phyloP scores from a whole-genome alignment of 2,797 vertebrate genomes.

The Leptodactylus fallax region DNA sequence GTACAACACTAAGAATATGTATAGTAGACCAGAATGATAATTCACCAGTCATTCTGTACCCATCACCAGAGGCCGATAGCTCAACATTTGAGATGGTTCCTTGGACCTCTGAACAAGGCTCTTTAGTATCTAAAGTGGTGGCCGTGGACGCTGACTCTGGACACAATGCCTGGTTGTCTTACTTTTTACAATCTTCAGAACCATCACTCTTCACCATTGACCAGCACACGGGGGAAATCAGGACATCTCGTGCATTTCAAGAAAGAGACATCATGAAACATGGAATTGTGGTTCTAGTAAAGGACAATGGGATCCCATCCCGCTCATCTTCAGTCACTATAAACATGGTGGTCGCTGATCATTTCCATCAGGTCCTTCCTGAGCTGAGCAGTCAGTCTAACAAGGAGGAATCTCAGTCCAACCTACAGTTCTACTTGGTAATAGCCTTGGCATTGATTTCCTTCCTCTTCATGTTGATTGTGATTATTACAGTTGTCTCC shows the following conservation, averaged over 20 bases:
- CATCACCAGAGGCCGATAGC: slow-evolving; percentile 76
- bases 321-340: slow-evolving; percentile 78
- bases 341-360: slow-evolving; percentile 67
- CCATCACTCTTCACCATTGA: slow-evolving; percentile 87
- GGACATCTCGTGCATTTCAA: slow-evolving; percentile 62
- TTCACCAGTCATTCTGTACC: slow-evolving; percentile 84
- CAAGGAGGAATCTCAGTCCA: slow-evolving; percentile 48
- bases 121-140: slow-evolving; percentile 90
- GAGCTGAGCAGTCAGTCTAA: rapidly evolving
- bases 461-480: slow-evolving; percentile 70
- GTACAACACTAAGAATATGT: slow-evolving; percentile 89
- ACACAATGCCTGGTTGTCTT: slow-evolving; percentile 93
- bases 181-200: slow-evolving; percentile 85
- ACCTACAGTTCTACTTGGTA: slow-evolving; percentile 70
- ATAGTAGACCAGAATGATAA: slow-evolving; percentile 95
- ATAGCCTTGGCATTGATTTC: slow-evolving; percentile 66
- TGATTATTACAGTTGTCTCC: slow-evolving; percentile 26
- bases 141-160: slow-evolving; percentile 92
- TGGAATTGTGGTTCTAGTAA: slow-evolving; percentile 84
- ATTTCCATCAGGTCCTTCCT: slow-evolving; percentile 48
- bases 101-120: slow-evolving; percentile 81
- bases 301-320: slow-evolving; percentile 85
- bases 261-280: slow-evolving; percentile 79
- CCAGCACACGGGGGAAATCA: slow-evolving; percentile 86
- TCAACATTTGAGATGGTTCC: slow-evolving; percentile 81